Evolutionary conservation across 1,140 invertebrate genomes (phyloP), one percentile per base, ranked within the genome.

Genomic region (Euura saliciscinereae): DNA sequence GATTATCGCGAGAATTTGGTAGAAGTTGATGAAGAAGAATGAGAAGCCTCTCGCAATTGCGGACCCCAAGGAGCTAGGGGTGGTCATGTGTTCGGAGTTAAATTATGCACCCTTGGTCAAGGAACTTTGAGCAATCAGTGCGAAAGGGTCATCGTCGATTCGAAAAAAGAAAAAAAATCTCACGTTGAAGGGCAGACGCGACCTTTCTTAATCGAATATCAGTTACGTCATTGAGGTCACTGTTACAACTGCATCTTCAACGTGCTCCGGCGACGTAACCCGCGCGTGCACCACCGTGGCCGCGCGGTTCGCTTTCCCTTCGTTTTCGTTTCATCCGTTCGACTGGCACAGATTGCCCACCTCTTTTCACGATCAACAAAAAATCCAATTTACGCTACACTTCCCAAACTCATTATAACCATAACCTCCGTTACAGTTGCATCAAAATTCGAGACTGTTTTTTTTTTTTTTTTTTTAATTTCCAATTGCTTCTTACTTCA

Each of bases 161-260:
- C 2, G 3, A 59, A 59, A 6, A 6, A 4, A 11, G 8, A 59
- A n/a, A n/a, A 59, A 8, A n/a, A 59, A 11, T 59, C 10, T 11
- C 51, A n/a, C 51, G 6, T 11, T n/a, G 51, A 59, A 59, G 51
- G 51, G 51, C 51, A 59, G 5, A 59, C 51, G 28, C 28, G 51
- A 59, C 51, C 51, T 59, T 59, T 59, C 51, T 59, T n/a, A n/a
- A 59, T 59, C 51, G 51, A 59, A 59, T 59, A 59, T 59, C 51
- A 11, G 51, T 59, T 59, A 59, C 51, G 51, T 59, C 51, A 59
- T 59, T 59, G 51, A 59, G 51, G 51, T 59, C 51, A 59, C 8
- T 8, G 51, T 59, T 59, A 59, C 51, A 59, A 59, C 3, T n/a
- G 51, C 51, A n/a, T 59, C 10, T 59, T n/a, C 51, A 59, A 11